These are phyloP conservation scores for Dolichomitus sp. DNA, from an alignment of 2,888 invertebrate genomes.

Conservation along the genomic window DNA sequence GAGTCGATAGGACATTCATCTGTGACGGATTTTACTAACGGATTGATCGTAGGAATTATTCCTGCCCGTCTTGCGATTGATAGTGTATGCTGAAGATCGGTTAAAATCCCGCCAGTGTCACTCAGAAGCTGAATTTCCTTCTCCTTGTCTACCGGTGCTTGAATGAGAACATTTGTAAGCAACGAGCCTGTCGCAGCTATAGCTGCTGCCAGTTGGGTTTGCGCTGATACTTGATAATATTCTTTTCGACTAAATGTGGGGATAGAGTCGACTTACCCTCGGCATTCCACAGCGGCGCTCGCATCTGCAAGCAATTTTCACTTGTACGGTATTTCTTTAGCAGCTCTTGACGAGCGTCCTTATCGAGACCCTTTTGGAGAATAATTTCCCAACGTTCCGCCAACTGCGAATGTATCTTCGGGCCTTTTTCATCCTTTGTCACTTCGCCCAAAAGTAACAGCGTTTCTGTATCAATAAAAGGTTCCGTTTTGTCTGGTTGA, in stretches of 20 bases:
- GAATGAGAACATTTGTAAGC: constrained; percentile 15
- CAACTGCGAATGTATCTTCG: constrained; percentile 4
- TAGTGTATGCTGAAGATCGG: constrained; percentile 28
- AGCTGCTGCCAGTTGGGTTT: constrained; percentile 35
- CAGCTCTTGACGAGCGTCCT: constrained; percentile 6
- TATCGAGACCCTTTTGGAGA: constrained; percentile 1
- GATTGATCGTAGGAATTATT: constrained; percentile 30
- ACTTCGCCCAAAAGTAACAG: constrained; percentile 12
- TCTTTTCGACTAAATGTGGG: constrained; percentile 25
- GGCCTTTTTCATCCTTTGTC: background rate
- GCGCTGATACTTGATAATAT: constrained; percentile 25
- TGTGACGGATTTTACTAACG: too few relatives aligned
- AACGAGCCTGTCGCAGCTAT: constrained; percentile 5
- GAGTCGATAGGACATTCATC: constrained; percentile 21
- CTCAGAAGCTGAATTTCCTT: background rate
- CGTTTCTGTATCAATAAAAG: constrained; percentile 7
- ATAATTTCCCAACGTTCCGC: constrained; percentile 42
- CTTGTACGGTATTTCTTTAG: constrained; percentile 36
- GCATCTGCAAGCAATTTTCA: constrained; percentile 37
- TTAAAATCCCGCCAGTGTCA: constrained; percentile 31
- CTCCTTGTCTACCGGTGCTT: background rate
- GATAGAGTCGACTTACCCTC: constrained; percentile 20
- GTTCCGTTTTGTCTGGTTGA: background rate
- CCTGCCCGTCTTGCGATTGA: constrained; percentile 32
- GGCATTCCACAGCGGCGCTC: constrained; percentile 14